Percentiles rank a stretch among this genome's conserved stretches.
These are phyloP conservation scores for Cassiopea xamachana DNA, from an alignment of 30 jellyfish, hydroid and myxozoan species.

Conservation along the genomic window DNA sequence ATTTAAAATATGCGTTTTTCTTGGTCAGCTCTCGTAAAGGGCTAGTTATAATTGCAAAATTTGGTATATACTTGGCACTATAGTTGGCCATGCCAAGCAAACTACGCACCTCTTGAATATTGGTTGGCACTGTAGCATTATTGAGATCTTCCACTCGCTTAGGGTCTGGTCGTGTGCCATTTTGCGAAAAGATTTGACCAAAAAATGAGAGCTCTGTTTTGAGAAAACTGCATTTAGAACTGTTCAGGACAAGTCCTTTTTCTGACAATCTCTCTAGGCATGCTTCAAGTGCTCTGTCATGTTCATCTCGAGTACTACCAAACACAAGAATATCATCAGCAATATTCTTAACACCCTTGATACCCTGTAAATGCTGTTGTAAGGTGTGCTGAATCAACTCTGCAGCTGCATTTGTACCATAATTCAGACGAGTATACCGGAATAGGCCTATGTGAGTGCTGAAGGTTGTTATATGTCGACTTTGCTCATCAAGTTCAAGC, in stretches of 20 bases:
- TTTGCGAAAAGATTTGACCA: slow-evolving; percentile 40
- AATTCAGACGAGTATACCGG: too few species aligned
- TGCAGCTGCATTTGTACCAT: too few species aligned
- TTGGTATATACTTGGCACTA: slow-evolving; percentile 21
- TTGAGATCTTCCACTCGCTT: slow-evolving; percentile 1
- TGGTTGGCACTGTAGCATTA: slow-evolving; percentile 36
- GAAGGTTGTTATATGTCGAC: too few species aligned
- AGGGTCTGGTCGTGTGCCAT: slow-evolving; percentile 59
- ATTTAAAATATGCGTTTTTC: slow-evolving; percentile 16
- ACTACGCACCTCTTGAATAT: slow-evolving; percentile 43
- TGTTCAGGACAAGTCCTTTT: slow-evolving; percentile 35
- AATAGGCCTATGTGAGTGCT: too few species aligned
- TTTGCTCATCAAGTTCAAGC: slow-evolving; percentile 17
- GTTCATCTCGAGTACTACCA: too few species aligned
- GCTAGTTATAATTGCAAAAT: slow-evolving; percentile 39
- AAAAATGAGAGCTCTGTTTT: slow-evolving; percentile 51
- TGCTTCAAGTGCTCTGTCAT: slow-evolving; percentile 45
- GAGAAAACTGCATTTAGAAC: slow-evolving; percentile 55
- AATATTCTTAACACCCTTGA: too few species aligned
- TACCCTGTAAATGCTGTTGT: too few species aligned
- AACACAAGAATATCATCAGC: too few species aligned
- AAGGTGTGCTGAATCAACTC: too few species aligned
- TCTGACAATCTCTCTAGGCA: slow-evolving; percentile 24
- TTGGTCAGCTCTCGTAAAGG: slow-evolving; percentile 54
- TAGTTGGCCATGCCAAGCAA: slow-evolving; percentile 62